phyloP scores from a whole-genome alignment of 1,140 invertebrate species.

The Danaus melanippus region DNA sequence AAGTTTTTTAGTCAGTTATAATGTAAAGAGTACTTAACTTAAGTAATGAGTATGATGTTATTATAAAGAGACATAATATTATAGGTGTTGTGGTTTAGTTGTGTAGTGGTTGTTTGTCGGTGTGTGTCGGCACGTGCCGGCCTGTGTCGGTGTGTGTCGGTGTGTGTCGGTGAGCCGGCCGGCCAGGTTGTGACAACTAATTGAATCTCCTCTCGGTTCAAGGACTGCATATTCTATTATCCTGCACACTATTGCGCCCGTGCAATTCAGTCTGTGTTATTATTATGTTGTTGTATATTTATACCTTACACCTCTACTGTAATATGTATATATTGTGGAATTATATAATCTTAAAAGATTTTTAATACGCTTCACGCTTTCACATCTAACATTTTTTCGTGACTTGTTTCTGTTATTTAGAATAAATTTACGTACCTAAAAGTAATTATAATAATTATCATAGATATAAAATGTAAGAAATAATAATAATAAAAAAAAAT shows the following conservation, averaged over 20 bases:
- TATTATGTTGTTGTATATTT: conserved; percentile 71
- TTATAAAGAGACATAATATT: conserved; percentile 43
- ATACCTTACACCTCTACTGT: conserved; percentile 61
- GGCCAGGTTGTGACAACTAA: conserved; percentile 54
- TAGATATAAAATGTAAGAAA: conserved; percentile 60
- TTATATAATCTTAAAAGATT: conserved; percentile 63
- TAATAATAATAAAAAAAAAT: conserved; percentile 40
- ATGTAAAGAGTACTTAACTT: conserved; percentile 59
- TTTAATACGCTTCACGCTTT: conserved; percentile 70
- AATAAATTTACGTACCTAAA: conserved; percentile 71
- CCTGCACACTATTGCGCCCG: conserved; percentile 65
- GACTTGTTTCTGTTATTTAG: conserved; percentile 70
- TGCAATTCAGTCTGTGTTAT: conserved; percentile 72
- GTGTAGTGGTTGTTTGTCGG: conserved; percentile 32
- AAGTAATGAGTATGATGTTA: conserved; percentile 53
- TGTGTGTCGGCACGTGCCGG: conserved; percentile 8
- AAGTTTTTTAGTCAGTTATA: conserved; percentile 65
- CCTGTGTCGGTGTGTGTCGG: conserved; percentile 3
- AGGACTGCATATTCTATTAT: conserved; percentile 51
- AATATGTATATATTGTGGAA: conserved; percentile 71
- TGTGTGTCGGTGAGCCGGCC: conserved; percentile 8
- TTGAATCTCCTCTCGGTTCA: conserved; percentile 66
- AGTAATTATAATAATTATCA: conserved; percentile 70
- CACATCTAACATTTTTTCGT: conserved; percentile 63
- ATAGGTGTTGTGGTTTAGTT: conserved; percentile 56